Conservation (phyloP, 2,113 vertebrate genomes). For the Mungos mungo region DNA sequence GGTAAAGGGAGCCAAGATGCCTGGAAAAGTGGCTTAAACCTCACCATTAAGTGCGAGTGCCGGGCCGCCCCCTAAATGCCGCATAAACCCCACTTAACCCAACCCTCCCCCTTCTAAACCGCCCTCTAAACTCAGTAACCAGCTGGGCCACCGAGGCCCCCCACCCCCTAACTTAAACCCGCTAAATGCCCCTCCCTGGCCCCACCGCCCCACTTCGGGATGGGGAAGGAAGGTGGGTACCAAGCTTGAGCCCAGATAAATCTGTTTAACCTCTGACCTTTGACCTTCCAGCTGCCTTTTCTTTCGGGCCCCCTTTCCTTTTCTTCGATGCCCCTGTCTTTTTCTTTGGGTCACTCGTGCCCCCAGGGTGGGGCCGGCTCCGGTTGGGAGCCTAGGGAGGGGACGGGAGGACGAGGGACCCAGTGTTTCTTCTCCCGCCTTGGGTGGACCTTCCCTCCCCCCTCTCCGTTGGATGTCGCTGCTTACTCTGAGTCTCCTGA, state of each 20-base stretch:
- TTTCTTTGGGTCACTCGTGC: conserved; percentile 37
- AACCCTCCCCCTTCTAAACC: conserved; percentile 76
- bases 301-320: conserved; percentile 25
- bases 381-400: conserved; percentile 48
- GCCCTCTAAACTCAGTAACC: conserved; percentile 80
- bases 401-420: conserved; percentile 5
- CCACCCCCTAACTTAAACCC: conserved; percentile 71
- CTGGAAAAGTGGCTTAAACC: conserved; percentile 34
- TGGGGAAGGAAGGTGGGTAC: conserved; percentile 37
- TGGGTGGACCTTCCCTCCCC: not conserved
- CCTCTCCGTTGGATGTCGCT: conserved; percentile 43
- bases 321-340: conserved; percentile 24
- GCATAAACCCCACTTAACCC: conserved; percentile 80
- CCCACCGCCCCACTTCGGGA: conserved; percentile 19
- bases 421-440: not conserved
- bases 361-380: conserved; percentile 66
- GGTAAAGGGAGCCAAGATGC: not conserved
- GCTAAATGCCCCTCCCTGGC: conserved; percentile 70
- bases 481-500: conserved; percentile 70
- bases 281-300: conserved; percentile 88
- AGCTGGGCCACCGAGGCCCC: conserved; percentile 49
- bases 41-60: conserved; percentile 39
- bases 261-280: conserved; percentile 90
- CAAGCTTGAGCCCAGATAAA: conserved; percentile 81
- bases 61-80: conserved; percentile 74